These are phyloP conservation scores for Octopus bimaculoides DNA, from an alignment of 1,140 invertebrate genomes.

Conservation along the genomic window DNA sequence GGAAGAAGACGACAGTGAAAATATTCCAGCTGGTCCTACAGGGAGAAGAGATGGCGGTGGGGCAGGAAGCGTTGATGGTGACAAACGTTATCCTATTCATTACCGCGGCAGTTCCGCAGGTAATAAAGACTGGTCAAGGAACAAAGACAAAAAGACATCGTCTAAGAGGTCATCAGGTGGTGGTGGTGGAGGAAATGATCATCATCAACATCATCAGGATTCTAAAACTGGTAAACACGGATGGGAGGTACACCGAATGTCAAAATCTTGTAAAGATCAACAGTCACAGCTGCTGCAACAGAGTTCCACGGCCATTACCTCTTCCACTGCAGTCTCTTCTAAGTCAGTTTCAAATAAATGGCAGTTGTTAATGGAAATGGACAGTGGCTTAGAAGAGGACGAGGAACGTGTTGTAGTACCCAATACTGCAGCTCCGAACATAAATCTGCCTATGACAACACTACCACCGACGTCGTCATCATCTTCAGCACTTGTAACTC, in stretches of 20 bases:
- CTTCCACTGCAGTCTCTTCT: neutral
- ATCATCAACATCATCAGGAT: neutral
- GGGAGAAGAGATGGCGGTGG: neutral
- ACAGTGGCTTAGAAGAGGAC: constrained; percentile 2
- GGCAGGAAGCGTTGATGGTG: neutral
- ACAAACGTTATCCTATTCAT: neutral
- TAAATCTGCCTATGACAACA: neutral
- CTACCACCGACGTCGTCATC: neutral
- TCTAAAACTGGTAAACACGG: neutral
- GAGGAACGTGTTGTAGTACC: neutral
- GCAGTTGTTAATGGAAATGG: constrained; percentile 6
- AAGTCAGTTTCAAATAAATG: neutral
- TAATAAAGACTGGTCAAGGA: neutral
- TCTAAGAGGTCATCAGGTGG: neutral
- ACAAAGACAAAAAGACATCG: neutral
- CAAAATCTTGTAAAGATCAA: neutral
- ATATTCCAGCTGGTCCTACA: neutral
- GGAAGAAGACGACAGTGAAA: constrained; percentile 20
- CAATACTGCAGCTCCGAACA: neutral
- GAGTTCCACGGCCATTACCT: neutral
- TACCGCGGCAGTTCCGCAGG: neutral
- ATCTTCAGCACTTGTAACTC: neutral
- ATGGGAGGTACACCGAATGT: neutral
- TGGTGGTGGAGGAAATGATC: neutral
- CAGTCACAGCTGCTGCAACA: too few relatives aligned